A percentile compares a stretch with the other conserved stretches of the same genome.
phyloP scores from a whole-genome alignment of 2,113 vertebrate genomes.

The cat (Felis catus) region F.catus_Fca126_mat1.0 CM031415.1:74829001-74829500 shows the following conservation, averaged over 20 bases:
- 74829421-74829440: neutral
- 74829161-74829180: neutral
- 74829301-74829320: neutral
- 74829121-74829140: neutral
- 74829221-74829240: neutral
- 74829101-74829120: neutral
- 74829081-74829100: neutral
- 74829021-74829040: neutral
- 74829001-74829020: neutral
- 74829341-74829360: neutral
- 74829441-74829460: neutral
- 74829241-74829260: neutral
- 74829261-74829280: neutral
- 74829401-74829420: neutral
- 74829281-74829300: neutral
- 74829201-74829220: neutral
- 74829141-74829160: neutral
- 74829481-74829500: neutral
- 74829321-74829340: neutral
- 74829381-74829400: neutral
- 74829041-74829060: neutral
- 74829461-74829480: neutral
- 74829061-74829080: neutral
- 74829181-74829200: neutral
- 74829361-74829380: neutral